A percentile compares a stretch with the other conserved stretches of the same genome.
These are phyloP conservation scores for Polydrusus tereticollis DNA, from an alignment of 2,888 invertebrate species.

Conservation along the genomic window DNA sequence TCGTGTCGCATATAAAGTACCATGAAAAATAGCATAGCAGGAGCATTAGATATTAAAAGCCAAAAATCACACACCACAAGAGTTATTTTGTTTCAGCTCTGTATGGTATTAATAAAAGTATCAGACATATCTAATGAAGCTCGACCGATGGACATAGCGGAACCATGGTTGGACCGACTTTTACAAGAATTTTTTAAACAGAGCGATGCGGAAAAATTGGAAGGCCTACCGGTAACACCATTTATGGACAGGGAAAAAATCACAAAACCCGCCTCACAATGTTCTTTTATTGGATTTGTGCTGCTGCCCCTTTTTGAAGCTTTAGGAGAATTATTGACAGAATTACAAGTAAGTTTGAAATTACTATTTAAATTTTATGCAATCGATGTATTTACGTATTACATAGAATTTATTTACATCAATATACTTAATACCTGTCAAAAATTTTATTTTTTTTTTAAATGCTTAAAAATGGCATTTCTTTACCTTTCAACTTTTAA, in stretches of 20 bases:
- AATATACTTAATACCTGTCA: no score
- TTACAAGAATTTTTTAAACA: slow-evolving; percentile 82
- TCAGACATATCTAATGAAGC: slow-evolving; percentile 89
- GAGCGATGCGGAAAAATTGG: slow-evolving; percentile 84
- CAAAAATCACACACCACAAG: no score
- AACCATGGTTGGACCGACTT: slow-evolving; percentile 84
- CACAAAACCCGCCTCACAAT: slow-evolving; percentile 86
- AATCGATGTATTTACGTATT: no score
- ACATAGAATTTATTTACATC: no score
- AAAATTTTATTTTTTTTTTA: no score
- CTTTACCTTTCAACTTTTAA: no score
- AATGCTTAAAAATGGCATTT: no score
- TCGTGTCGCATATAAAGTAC: no score
- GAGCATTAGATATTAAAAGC: no score
- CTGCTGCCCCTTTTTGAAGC: slow-evolving; percentile 85
- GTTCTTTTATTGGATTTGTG: slow-evolving; percentile 86
- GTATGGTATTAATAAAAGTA: slow-evolving; percentile 86
- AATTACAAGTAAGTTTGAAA: slow-evolving; percentile 75
- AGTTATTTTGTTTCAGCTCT: slow-evolving; percentile 69
- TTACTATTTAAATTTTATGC: no score
- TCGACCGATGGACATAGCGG: slow-evolving; percentile 85
- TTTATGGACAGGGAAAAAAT: slow-evolving; percentile 91
- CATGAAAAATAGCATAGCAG: no score
- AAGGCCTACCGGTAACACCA: slow-evolving; percentile 86
- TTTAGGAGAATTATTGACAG: slow-evolving; percentile 79